Evolutionary conservation across 2,113 vertebrate species (phyloP).

Genomic region (Puntigrus tetrazona): DNA sequence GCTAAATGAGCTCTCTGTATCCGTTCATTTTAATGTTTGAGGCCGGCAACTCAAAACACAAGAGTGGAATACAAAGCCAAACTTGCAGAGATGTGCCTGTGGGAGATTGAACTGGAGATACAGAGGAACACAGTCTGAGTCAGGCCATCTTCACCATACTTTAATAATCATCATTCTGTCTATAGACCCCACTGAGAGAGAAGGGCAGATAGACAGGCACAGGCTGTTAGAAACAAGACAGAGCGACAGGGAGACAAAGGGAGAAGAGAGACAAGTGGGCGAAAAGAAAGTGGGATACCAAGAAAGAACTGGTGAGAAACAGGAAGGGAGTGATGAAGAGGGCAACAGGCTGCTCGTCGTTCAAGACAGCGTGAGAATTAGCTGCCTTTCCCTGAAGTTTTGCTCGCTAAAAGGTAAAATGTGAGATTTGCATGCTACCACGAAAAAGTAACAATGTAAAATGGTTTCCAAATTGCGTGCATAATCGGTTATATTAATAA

Average conservation of each 20-base stretch:
- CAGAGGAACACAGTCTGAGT: not conserved
- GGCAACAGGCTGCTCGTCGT: not conserved
- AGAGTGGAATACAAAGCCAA: not conserved
- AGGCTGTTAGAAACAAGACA: not conserved
- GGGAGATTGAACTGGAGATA: slow-evolving; percentile 11
- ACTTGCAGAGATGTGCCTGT: slow-evolving; percentile 7
- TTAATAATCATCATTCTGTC: slow-evolving; percentile 47
- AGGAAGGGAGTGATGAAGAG: not conserved
- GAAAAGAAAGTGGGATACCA: slow-evolving; percentile 48
- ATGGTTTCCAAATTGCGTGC: not conserved
- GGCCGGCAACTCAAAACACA: not conserved
- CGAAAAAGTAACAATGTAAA: not conserved
- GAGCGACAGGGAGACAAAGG: slow-evolving; percentile 49
- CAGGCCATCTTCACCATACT: slow-evolving; percentile 58
- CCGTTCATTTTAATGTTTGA: slow-evolving; percentile 6
- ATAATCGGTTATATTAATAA: not conserved
- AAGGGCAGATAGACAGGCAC: not conserved
- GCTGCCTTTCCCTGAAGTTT: not conserved
- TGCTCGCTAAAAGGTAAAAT: slow-evolving; percentile 16
- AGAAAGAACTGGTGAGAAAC: slow-evolving; percentile 50
- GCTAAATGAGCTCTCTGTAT: not conserved
- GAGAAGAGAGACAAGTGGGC: slow-evolving; percentile 29
- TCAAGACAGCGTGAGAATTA: slow-evolving; percentile 10
- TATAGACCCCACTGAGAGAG: not conserved
- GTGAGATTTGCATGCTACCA: not conserved